A percentile compares a stretch with the other conserved stretches of the same genome.
phyloP scores from a whole-genome alignment of 2,113 vertebrate species.

The Oostethus manadensis region DNA sequence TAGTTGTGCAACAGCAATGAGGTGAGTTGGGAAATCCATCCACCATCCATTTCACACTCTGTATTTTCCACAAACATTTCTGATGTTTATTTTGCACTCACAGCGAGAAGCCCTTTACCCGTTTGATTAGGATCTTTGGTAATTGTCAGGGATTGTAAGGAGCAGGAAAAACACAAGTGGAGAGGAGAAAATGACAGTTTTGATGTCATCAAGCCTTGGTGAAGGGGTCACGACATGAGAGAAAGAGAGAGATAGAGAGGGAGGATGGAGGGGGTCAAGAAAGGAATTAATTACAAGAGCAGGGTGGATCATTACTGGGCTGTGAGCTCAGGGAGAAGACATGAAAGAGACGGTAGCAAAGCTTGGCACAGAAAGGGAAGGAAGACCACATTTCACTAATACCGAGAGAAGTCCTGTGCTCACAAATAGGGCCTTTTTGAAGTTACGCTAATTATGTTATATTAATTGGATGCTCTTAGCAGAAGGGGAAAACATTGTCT shows the following conservation, averaged over 20 bases:
- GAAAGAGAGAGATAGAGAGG: background rate
- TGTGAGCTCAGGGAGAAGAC: constrained; percentile 31
- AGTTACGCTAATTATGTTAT: background rate
- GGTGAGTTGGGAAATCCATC: no score
- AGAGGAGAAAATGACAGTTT: constrained; percentile 28
- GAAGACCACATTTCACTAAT: constrained; percentile 15
- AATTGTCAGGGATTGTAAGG: constrained; percentile 36
- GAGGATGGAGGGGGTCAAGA: constrained; percentile 10
- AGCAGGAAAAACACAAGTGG: background rate
- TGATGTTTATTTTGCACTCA: constrained; percentile 40
- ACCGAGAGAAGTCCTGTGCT: background rate
- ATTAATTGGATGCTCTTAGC: background rate
- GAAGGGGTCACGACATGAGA: constrained; percentile 32
- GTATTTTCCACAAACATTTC: constrained; percentile 41
- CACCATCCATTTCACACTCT: constrained; percentile 25
- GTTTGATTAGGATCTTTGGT: constrained; percentile 44
- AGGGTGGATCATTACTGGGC: constrained; percentile 43
- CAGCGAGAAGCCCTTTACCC: constrained; percentile 41
- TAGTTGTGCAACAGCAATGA: no score
- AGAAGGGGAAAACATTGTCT: background rate
- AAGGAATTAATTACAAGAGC: constrained; percentile 51
- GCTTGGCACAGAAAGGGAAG: constrained; percentile 12
- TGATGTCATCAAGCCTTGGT: constrained; percentile 48
- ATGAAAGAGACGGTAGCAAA: constrained; percentile 36
- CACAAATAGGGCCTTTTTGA: background rate